Evolutionary conservation across 2,888 invertebrate species (phyloP), one percentile per base, ranked within the genome.

Genomic region (Bugulina stolonifera): DNA sequence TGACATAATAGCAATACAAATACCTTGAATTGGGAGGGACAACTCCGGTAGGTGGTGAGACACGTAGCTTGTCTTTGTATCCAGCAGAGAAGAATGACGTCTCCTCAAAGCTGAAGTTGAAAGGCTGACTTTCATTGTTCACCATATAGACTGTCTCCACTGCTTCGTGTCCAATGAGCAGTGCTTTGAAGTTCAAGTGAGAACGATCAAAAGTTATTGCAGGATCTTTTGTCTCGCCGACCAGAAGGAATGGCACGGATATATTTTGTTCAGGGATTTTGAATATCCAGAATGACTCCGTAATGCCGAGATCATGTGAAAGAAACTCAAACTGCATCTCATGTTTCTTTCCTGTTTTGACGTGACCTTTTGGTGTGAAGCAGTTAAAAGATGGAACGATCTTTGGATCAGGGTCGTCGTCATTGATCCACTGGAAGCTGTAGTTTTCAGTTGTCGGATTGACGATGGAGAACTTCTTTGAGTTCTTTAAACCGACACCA

Each of bases 231-330:
- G 89, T 89, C 69, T 86, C 81, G 18, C 89, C 90, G 27, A 89
- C 89, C 22, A 91, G 85, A 27, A 91, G 80, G 79, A 91, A 87
- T 3, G 83, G 83, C 14, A 83, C 87, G 35, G 84, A 82, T 70
- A 89, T 82, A 75, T 87, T 84, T 79, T 89, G 86, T 72, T 86
- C 84, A 1, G 88, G 87, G 76, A 91, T 89, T 25, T 82, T 79
- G 77, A 91, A 89, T 76, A 86, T 87, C 89, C 90, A 90, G 79
- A 88, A 88, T 0, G 89, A 89, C 82, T 91, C 90, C 75, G 88
- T 89, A 1, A 87, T 84, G 80, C 90, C 90, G n/a, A 88, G 84
- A 52, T 87, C 83, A 58, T 87, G 87, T 0, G 91, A 89, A 22
- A 87, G 83, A 80, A 90, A 90, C 57, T 88, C 88, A 81, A 91